phyloP scores from a whole-genome alignment of 2,113 vertebrate genomes.

The Catharus bicknelli region DNA sequence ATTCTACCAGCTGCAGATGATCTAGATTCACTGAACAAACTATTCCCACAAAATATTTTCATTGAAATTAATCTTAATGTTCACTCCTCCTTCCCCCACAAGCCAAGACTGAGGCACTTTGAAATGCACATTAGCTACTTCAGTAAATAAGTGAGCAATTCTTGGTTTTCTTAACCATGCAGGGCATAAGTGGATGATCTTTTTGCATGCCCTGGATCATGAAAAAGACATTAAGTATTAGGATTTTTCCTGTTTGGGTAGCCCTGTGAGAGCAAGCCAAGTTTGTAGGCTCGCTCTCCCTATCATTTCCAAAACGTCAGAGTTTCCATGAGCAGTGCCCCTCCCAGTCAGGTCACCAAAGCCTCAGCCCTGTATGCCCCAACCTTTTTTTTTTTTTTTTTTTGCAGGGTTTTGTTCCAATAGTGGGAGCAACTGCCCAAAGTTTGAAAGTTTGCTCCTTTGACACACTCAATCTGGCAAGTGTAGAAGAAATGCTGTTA shows the following conservation, averaged over 20 bases:
- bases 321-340: constrained; percentile 23
- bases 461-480: background rate
- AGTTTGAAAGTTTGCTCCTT: background rate
- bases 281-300: background rate
- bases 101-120: background rate
- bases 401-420: background rate
- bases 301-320: background rate
- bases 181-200: constrained; percentile 9
- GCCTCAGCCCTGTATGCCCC: background rate
- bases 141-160: constrained; percentile 36
- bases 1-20: background rate
- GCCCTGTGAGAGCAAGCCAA: background rate
- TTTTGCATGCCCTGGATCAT: background rate
- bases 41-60: constrained; percentile 22
- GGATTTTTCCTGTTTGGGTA: constrained; percentile 42
- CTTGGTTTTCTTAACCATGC: constrained; percentile 12
- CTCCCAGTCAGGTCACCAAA: background rate
- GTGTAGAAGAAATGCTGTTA: background rate
- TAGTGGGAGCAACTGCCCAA: background rate
- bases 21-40: background rate
- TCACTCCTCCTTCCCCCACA: background rate
- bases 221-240: background rate
- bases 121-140: constrained; percentile 20
- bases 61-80: background rate
- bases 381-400: background rate